These are phyloP conservation scores for Molossus alvarezi DNA, from an alignment of 2,797 vertebrate species.

Conservation along the genomic window DNA sequence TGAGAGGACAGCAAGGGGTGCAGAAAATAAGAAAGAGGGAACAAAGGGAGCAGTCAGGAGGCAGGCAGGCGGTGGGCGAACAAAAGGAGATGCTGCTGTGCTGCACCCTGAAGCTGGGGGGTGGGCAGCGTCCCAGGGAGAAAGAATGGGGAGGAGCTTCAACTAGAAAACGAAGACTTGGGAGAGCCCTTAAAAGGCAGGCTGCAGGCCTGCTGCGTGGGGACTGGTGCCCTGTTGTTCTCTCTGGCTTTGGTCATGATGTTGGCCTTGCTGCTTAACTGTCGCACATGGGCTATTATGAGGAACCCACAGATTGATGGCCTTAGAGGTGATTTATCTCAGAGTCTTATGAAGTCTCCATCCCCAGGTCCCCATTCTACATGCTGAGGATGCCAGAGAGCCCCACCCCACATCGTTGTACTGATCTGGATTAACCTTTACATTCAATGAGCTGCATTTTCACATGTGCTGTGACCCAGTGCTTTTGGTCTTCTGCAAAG, in stretches of 20 bases:
- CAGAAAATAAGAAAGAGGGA: neutral
- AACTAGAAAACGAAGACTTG: neutral
- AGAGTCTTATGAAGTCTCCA: neutral
- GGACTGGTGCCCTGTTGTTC: neutral
- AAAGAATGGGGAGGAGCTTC: neutral
- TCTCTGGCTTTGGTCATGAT: neutral
- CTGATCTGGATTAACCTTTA: neutral
- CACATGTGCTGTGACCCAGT: neutral
- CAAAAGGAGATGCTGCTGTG: neutral
- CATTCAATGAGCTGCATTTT: neutral
- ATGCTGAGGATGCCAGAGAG: neutral
- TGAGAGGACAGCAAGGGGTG: neutral
- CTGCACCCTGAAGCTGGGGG: neutral
- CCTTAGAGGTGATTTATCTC: neutral
- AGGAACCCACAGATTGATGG: neutral
- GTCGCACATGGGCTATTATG: neutral
- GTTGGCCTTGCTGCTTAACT: neutral
- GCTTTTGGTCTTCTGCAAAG: neutral
- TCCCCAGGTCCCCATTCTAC: neutral
- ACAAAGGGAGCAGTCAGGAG: neutral
- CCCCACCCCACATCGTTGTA: no score
- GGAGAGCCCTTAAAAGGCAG: neutral
- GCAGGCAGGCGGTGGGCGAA: neutral
- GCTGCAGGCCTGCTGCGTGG: neutral
- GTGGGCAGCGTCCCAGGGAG: neutral